These are phyloP conservation scores for Rhorus exstirpatorius DNA, from an alignment of 2,888 invertebrate genomes.

Conservation along the genomic window DNA sequence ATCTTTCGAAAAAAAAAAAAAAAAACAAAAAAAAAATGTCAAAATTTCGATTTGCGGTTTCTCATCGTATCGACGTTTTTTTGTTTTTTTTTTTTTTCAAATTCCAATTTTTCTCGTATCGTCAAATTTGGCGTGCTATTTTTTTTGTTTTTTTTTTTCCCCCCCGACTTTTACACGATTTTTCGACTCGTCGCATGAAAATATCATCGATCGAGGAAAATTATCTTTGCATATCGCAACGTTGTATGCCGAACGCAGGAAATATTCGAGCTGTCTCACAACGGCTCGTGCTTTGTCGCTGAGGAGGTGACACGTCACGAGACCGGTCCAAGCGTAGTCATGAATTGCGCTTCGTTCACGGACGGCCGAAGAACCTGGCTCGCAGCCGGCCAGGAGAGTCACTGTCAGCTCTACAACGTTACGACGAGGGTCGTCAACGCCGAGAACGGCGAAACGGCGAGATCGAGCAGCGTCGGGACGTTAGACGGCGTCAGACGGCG, in stretches of 20 bases:
- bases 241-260: constrained; percentile 86
- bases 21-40: too few species aligned
- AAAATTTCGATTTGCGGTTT: too few species aligned
- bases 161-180: too few species aligned
- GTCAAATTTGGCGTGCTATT: background rate
- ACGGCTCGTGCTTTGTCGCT: constrained; percentile 93
- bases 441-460: constrained; percentile 87
- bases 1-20: too few species aligned
- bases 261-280: constrained; percentile 96
- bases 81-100: too few species aligned
- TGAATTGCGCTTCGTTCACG: constrained; percentile 94
- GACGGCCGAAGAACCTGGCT: constrained; percentile 92
- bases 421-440: constrained; percentile 85
- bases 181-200: too few species aligned
- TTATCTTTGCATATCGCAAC: too few species aligned
- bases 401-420: constrained; percentile 94
- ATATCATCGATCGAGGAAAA: too few species aligned
- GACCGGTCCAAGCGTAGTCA: constrained; percentile 95
- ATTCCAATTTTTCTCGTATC: too few species aligned
- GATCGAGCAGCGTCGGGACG: constrained; percentile 79
- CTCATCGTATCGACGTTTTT: too few species aligned
- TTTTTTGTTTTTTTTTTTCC: background rate
- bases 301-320: constrained; percentile 96
- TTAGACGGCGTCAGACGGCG: constrained; percentile 87
- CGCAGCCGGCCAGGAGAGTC: constrained; percentile 96